A percentile compares a stretch with the other conserved stretches of the same genome.
phyloP scores from a whole-genome alignment of 2,113 vertebrate genomes.

The Rhombomys opimus region DNA sequence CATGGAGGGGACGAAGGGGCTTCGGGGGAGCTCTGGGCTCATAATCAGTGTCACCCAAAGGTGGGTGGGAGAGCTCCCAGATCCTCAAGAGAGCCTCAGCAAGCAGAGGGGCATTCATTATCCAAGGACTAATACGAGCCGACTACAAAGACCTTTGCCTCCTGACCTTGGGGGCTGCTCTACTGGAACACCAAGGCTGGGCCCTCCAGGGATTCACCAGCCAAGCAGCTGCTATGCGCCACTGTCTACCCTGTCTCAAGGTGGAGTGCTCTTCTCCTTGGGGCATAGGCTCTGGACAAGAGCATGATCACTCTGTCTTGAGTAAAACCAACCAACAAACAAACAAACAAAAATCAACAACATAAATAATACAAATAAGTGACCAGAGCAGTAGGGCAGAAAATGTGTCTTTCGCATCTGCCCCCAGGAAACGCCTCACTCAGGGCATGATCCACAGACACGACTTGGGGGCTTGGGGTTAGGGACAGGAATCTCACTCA shows the following conservation, averaged over 20 bases:
- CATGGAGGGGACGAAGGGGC: not conserved
- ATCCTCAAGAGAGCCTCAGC: not conserved
- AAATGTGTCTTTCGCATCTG: not conserved
- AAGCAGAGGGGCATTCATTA: slow-evolving; percentile 44
- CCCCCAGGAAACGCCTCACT: not conserved
- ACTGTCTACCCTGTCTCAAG: not conserved
- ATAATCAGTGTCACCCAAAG: not conserved
- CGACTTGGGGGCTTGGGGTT: no score
- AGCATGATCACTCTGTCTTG: not conserved
- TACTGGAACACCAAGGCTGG: not conserved
- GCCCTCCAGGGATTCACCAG: not conserved
- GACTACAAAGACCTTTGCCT: not conserved
- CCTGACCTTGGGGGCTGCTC: not conserved
- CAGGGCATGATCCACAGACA: rapidly evolving
- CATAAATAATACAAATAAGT: not conserved
- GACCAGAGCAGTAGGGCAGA: not conserved
- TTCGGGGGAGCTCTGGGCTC: not conserved
- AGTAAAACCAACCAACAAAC: not conserved
- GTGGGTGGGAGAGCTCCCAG: not conserved
- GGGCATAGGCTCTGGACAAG: not conserved
- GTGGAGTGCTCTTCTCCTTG: not conserved
- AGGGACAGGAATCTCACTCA: no score
- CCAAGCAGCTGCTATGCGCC: rapidly evolving
- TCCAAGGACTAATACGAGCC: slow-evolving; percentile 16
- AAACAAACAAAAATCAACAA: not conserved